A percentile compares a stretch with the other conserved stretches of the same genome.
phyloP scores from a whole-genome alignment of 2,888 invertebrate species.

The Empis stercorea region DNA sequence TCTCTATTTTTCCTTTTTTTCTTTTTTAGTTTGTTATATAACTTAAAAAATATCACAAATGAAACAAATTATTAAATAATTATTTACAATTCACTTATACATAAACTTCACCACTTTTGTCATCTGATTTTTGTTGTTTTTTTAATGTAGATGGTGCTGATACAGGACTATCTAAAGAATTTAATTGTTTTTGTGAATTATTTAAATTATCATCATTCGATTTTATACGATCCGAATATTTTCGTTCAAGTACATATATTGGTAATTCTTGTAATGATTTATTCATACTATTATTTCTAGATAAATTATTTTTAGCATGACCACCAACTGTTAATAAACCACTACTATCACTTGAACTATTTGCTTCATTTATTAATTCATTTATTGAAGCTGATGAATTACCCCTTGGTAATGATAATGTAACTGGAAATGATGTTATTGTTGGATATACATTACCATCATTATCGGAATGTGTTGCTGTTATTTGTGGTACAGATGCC shows the following conservation, averaged over 20 bases:
- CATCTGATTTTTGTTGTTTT: slow-evolving; percentile 30
- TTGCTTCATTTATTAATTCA: slow-evolving; percentile 16
- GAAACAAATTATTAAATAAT: not conserved
- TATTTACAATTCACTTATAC: slow-evolving; percentile 18
- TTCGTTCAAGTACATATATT: slow-evolving; percentile 20
- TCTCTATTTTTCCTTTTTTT: no score
- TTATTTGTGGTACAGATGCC: slow-evolving; percentile 25
- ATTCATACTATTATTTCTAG: slow-evolving; percentile 25
- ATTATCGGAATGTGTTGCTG: slow-evolving; percentile 21
- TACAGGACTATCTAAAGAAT: slow-evolving; percentile 14
- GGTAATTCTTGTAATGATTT: slow-evolving; percentile 8
- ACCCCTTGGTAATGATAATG: slow-evolving; percentile 25
- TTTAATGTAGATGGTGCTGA: slow-evolving; percentile 33
- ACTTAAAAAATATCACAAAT: no score
- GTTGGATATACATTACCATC: slow-evolving; percentile 14
- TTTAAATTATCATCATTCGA: not conserved
- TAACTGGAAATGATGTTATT: slow-evolving; percentile 29
- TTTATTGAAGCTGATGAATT: slow-evolving; percentile 22
- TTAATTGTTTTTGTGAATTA: not conserved
- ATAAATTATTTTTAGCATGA: slow-evolving; percentile 17
- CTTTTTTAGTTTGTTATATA: no score
- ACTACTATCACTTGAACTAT: slow-evolving; percentile 8
- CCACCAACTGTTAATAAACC: slow-evolving; percentile 15
- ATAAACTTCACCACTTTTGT: slow-evolving; percentile 34
- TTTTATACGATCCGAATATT: slow-evolving; percentile 18